Evolutionary conservation across 2,797 vertebrate species (phyloP), one percentile per base, ranked within the genome.

Genomic region (Morus bassanus): DNA sequence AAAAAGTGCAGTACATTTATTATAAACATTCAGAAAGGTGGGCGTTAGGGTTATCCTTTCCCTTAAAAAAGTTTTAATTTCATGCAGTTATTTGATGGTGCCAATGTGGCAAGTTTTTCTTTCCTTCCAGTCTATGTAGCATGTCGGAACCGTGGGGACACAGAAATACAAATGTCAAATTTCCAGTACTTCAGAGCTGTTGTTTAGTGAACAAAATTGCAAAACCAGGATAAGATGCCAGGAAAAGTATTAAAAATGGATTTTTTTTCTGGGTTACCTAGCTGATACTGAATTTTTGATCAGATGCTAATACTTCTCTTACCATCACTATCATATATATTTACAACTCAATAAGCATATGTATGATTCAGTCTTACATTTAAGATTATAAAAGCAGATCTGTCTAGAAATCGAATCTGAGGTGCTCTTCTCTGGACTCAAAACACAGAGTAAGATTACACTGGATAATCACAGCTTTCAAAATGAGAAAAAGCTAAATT

Each of bases 401-500:
- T 90, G 76, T 91, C 88, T 93, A 84, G 87, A 96, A 95, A 95
- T 87, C 86, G 92, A 83, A 88, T 85, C 46, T 68, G 89, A 97
- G 84, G 75, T 94, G 73, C 69, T 91, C 53, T 93, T 93, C 91
- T 93, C 39, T 94, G 72, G 65, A 95, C 94, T 92, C 50, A 93
- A 95, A 97, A 96, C 77, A 94, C 41, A 80, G 83, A 96, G 53
- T 37, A 91, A 93, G 88, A 95, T 92, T 96, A 89, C 64, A 85
- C 64, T 74, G 84, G 95, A 93, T 96, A 96, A 96, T 96, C 92
- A 97, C 86, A 95, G 94, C 93, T 95, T 96, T 88, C 45, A 22
- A 93, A 95, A 95, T 53, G 50, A 87, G 91, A 83, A 94, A 95
- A 96, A 96, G 94, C 93, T 95, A 95, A 92, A 94, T 96, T 97